Conservation (phyloP, 2,797 vertebrate genomes). For the Microctenopoma steveboyesi region DNA sequence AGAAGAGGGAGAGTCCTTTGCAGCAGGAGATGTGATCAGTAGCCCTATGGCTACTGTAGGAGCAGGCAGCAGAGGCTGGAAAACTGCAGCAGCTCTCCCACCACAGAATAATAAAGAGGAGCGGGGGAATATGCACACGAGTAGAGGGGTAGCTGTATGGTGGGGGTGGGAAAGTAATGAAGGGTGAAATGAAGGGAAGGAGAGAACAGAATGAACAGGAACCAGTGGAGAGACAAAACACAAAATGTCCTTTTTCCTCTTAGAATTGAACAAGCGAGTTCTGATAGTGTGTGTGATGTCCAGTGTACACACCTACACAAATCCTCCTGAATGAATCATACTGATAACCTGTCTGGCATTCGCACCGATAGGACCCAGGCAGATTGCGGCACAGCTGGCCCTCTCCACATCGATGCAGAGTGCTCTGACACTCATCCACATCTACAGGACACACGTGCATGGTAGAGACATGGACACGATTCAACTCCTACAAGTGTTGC, state of each 20-base stretch:
- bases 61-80: conserved; percentile 29
- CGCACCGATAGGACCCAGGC: conserved; percentile 91
- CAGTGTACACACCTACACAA: conserved; percentile 87
- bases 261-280: no score
- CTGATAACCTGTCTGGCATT: conserved; percentile 93
- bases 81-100: conserved; percentile 51
- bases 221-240: not conserved
- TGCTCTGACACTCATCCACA: conserved; percentile 90
- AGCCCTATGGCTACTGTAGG: conserved; percentile 35
- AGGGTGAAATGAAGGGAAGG: not conserved
- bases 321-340: conserved; percentile 87
- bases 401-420: conserved; percentile 86
- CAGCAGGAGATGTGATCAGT: conserved; percentile 54
- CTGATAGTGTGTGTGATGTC: not conserved
- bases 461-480: not conserved
- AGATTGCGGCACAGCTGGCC: conserved; percentile 92
- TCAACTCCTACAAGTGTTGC: not conserved
- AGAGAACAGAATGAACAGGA: conserved; percentile 6
- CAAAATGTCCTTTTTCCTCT: not conserved
- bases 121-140: conserved; percentile 15
- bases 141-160: conserved; percentile 15
- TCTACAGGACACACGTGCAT: conserved; percentile 76
- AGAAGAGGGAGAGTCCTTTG: conserved; percentile 21
- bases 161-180: not conserved
- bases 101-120: conserved; percentile 63